phyloP scores from a whole-genome alignment of 2,113 vertebrate species.

The Heterocephalus glaber region DNA sequence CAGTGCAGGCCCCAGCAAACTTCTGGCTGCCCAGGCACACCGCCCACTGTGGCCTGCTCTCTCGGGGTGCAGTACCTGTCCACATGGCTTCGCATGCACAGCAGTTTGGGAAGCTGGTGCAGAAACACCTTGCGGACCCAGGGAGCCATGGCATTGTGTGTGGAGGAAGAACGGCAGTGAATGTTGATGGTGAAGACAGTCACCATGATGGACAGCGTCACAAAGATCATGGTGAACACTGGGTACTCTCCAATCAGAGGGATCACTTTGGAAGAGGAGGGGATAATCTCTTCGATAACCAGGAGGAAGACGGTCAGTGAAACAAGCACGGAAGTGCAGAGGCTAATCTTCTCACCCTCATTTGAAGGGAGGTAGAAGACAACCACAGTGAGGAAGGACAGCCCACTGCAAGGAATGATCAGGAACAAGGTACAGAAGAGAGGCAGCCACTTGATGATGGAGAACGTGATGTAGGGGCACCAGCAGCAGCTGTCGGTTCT shows the following conservation, averaged over 20 bases:
- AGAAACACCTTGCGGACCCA: slow-evolving; percentile 96
- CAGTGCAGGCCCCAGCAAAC: no score
- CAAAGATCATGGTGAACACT: no score
- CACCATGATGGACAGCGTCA: slow-evolving; percentile 95
- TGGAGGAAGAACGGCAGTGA: slow-evolving; percentile 95
- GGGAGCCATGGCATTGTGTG: slow-evolving; percentile 93
- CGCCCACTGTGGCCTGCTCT: no score
- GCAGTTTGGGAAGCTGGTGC: slow-evolving; percentile 92
- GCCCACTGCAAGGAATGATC: slow-evolving; percentile 95
- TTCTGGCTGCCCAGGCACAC: no score
- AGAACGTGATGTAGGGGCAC: slow-evolving; percentile 95
- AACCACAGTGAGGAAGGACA: slow-evolving; percentile 95
- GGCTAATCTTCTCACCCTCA: slow-evolving; percentile 95
- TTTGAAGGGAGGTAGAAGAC: slow-evolving; percentile 98
- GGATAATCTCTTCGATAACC: no score
- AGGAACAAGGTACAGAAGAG: slow-evolving; percentile 98
- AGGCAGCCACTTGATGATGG: slow-evolving; percentile 93
- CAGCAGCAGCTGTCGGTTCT: slow-evolving; percentile 90
- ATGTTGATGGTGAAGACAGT: slow-evolving; percentile 97
- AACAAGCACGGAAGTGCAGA: slow-evolving; percentile 97
- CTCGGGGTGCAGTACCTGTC: no score
- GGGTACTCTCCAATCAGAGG: no score
- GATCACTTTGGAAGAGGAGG: no score
- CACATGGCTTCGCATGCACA: no score
- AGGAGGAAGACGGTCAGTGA: slow-evolving; percentile 96